Conservation (phyloP, 2,113 vertebrate species). For the Campylomormyrus numenius region DNA sequence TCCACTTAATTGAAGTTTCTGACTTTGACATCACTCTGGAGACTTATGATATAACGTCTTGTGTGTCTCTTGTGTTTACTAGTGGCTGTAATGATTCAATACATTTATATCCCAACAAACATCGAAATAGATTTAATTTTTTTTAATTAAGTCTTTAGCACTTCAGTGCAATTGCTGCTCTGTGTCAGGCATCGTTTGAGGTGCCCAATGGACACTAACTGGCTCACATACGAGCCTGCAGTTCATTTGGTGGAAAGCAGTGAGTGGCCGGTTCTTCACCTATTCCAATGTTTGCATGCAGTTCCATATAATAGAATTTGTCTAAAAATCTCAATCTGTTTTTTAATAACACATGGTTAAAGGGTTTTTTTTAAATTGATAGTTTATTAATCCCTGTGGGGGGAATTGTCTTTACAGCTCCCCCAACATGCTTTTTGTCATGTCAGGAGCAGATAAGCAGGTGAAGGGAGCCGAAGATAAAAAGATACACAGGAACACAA, state of each 20-base stretch:
- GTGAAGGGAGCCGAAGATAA: no score
- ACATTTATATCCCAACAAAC: not conserved
- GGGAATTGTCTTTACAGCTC: no score
- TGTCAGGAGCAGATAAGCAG: no score
- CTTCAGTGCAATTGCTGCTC: not conserved
- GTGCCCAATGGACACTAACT: not conserved
- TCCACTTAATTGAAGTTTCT: not conserved
- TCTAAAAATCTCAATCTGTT: not conserved
- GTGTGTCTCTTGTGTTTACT: not conserved
- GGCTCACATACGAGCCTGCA: not conserved
- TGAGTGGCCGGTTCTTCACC: not conserved
- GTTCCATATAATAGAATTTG: not conserved
- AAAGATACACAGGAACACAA: no score
- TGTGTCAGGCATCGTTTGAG: not conserved
- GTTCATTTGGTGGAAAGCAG: not conserved
- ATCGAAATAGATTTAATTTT: not conserved
- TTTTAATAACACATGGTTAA: not conserved
- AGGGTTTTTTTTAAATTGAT: not conserved
- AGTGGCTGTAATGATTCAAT: not conserved
- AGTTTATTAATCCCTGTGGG: no score
- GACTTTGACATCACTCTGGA: not conserved
- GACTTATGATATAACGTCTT: not conserved
- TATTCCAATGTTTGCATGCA: not conserved
- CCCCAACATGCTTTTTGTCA: no score
- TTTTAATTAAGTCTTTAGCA: not conserved